These are phyloP conservation scores for Eristalis arbustorum DNA, from an alignment of 2,888 invertebrate species.

Conservation along the genomic window DNA sequence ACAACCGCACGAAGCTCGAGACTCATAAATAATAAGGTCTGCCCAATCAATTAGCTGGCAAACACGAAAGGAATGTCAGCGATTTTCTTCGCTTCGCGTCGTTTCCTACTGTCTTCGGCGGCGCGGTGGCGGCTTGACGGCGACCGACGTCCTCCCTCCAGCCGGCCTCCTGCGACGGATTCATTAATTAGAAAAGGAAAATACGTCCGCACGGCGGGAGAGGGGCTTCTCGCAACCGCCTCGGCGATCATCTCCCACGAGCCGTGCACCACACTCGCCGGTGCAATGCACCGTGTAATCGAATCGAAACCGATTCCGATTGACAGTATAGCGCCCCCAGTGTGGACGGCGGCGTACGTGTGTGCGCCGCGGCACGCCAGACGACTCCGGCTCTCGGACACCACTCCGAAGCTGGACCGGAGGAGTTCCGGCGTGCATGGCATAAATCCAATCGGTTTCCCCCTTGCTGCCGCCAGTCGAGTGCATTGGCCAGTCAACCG, in stretches of 20 bases:
- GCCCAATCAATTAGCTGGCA: constrained; percentile 63
- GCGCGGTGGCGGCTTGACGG: background rate
- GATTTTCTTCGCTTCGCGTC: constrained; percentile 40
- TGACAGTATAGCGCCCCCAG: constrained; percentile 69
- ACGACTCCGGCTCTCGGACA: background rate
- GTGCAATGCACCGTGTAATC: constrained; percentile 64
- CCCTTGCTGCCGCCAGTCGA: background rate
- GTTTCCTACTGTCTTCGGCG: constrained; percentile 22
- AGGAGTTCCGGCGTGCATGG: constrained; percentile 17
- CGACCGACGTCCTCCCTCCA: constrained; percentile 10
- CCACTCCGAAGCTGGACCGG: constrained; percentile 1
- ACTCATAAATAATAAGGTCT: constrained; percentile 67
- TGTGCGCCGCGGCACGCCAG: constrained; percentile 11
- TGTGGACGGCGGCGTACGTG: constrained; percentile 42
- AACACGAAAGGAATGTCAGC: constrained; percentile 66
- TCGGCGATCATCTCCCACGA: constrained; percentile 66
- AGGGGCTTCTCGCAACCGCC: constrained; percentile 49
- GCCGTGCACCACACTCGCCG: constrained; percentile 24
- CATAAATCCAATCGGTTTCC: constrained; percentile 27
- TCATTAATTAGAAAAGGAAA: constrained; percentile 47
- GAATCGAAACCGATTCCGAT: constrained; percentile 63
- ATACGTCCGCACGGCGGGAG: background rate
- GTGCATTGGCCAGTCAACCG: too few species aligned
- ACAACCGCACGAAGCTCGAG: constrained; percentile 14
- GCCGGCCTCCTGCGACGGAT: background rate